Evolutionary conservation across 2,113 vertebrate species (phyloP), one percentile per base, ranked within the genome.

Genomic region (Siniperca knerii): DNA sequence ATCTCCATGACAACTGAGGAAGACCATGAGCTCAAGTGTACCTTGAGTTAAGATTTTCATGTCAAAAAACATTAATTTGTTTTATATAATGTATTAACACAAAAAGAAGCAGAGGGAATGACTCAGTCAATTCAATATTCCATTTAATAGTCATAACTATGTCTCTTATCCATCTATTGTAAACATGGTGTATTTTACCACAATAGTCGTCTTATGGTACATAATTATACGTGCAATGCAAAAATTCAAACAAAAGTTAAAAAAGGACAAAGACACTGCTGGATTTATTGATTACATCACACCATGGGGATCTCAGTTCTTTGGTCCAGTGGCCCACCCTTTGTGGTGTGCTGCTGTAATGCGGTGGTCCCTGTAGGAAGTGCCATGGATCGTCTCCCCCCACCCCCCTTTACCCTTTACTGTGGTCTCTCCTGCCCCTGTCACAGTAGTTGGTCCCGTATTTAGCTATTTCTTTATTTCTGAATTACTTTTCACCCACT

Each of bases 221-320:
- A 95, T 94, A 92, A 95, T 92, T 80, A 93, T 91, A 93, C 93
- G 91, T 95, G 94, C 93, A 92, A 93, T 94, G 90, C 86, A 93
- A 92, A 94, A 89, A 83, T 69, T 92, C 83, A 82, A 94, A 94
- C 91, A 87, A 18, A 92, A 92, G 71, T 87, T 91, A 90, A 90
- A 93, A 93, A 94, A 89, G 84, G 91, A 95, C 94, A 93, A 93
- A 93, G 92, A 94, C 93, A 94, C 92, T 92, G 93, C 93, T 94
- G 93, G 93, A 93, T 93, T 93, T 92, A 81, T 93, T 87, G 87
- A 93, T 93, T 79, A 93, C 90, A 65, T 92, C 89, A 93, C 89
- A 92, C 90, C 88, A 82, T 88, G 89, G 89, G 91, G 92, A 89
- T 90, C 88, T 92, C 81, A 93, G 92, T 91, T 94, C 93, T 95